Base-by-base conservation (phyloP, 1,140 invertebrate genomes). In the Chironomus striatipennis region DNA sequence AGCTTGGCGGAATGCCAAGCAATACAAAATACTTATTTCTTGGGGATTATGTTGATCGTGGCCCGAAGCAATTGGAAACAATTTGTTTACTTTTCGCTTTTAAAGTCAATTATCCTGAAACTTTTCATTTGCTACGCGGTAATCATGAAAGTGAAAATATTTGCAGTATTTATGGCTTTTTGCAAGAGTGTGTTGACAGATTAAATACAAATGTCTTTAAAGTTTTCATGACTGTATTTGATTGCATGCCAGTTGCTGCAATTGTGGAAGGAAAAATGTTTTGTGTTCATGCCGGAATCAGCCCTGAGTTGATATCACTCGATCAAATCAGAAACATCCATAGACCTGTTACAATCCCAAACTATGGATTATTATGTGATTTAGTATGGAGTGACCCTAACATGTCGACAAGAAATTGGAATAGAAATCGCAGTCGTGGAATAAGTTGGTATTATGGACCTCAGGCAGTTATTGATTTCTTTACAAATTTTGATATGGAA, bases 231-330 rank as follows among this genome's bases (percentile, higher is more conserved):
- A 97, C 99, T 80, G 96, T 98, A 73, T 99, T 99, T 85, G 98
- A 99, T 86, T 99, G 97, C 87, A 89, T 99, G 85, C 98, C 98
- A 77, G 87, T 99, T 77, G 97, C 98, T 80, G 98, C 98, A 79
- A 90, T 99, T 79, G 98, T 99, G 93, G 99, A 99, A 87, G 95
- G 98, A 88, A 98, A 99, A 87, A 99, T 99, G 88, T 90, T 99
- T 79, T 99, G 98, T 90, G 97, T 99, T 80, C 98, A 99, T 85
- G 97, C 98, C 79, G 98, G 98, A 75, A 91, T 99, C 73, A 98
- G 96, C 79, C 98, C 98, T 75, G 98, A 99, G 90, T 97, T 99
- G 83, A 97, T 98, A 88, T 98, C 91, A 84, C 89, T 99, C 87
- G 98, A 99, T 84, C 98, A 99, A 87, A 99, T 99, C 84, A 94